Evolutionary conservation across 2,888 invertebrate species (phyloP).

Genomic region (Netelia inedita): DNA sequence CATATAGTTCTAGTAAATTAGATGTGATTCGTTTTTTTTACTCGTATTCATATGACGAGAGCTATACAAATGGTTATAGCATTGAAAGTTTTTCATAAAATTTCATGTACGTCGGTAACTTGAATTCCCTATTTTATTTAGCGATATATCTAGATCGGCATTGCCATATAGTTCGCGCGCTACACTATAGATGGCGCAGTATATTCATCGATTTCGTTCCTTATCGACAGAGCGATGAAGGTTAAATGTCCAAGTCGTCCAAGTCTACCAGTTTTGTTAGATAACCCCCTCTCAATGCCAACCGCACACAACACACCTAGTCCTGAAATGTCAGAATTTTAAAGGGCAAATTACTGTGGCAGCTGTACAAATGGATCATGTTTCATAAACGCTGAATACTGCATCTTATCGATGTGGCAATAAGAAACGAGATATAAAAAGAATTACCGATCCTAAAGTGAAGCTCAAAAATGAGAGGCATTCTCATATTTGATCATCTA

Average conservation of each 20-base stretch:
- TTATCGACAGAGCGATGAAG: not conserved
- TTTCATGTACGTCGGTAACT: not conserved
- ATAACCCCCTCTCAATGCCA: conserved; percentile 55
- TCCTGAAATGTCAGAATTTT: conserved; percentile 62
- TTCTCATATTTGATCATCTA: conserved; percentile 90
- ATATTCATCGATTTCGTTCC: not conserved
- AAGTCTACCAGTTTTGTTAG: conserved; percentile 50
- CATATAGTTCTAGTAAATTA: not conserved
- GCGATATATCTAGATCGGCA: conserved; percentile 30
- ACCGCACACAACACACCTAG: conserved; percentile 43
- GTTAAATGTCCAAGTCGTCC: conserved; percentile 14
- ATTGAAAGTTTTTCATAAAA: not conserved
- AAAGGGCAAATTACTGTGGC: conserved; percentile 50
- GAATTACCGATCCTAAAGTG: not conserved
- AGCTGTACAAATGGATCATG: conserved; percentile 50
- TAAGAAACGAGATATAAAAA: conserved; percentile 15
- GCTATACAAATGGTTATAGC: no score
- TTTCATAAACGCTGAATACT: conserved; percentile 11
- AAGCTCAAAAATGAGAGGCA: conserved; percentile 88
- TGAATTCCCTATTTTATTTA: conserved; percentile 48
- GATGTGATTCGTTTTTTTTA: no score
- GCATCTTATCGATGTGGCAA: conserved; percentile 16
- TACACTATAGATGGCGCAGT: not conserved
- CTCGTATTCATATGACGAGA: no score
- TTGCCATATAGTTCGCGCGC: conserved; percentile 32